Evolutionary conservation across 1,140 invertebrate genomes (phyloP), one percentile per base, ranked within the genome.

Genomic region (Panonychus citri): DNA sequence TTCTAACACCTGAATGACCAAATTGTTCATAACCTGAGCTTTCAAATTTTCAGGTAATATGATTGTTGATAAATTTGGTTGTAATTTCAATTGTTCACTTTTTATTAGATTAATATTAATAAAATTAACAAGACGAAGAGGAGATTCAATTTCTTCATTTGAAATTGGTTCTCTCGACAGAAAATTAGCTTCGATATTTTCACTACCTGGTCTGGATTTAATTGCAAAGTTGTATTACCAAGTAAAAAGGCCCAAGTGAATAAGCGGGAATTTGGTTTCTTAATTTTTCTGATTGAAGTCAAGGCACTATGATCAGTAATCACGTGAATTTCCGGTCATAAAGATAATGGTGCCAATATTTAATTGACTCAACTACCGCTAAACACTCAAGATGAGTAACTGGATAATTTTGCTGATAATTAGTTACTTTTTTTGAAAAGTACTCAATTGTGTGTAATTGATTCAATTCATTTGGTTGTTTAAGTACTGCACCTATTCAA

Each of bases 341-440:
- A 12, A 75, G 50, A 58, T 73, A 76, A 48, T 75, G 61, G 56
- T 75, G 69, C 60, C 75, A 76, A 57, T 70, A 60, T 67, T 65
- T 61, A 49, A 73, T 57, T 19, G 68, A 70, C 64, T 66, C 73
- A 42, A 74, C 57, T 34, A 77, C 67, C 5, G 68, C 66, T 17
- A 73, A 63, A 0, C 66, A 71, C 63, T 78, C 76, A 60, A 71
- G 71, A 39, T 78, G 73, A 5, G 74, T 62, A 56, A 74, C 69
- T 21, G 66, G 64, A 61, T 76, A 77, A 13, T 71, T 71, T 58
- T 63, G 61, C 62, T 78, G 72, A 21, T 69, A 62, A 26, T 57
- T 27, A n/a, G 61, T 64, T n/a, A 77, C 55, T 2, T 65, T 66
- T 56, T 70, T 39, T 17, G 37, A 39, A 17, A 39, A 39, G 37